Conservation (phyloP, 2,113 vertebrate genomes). For the Myotis lucifugus region DNA sequence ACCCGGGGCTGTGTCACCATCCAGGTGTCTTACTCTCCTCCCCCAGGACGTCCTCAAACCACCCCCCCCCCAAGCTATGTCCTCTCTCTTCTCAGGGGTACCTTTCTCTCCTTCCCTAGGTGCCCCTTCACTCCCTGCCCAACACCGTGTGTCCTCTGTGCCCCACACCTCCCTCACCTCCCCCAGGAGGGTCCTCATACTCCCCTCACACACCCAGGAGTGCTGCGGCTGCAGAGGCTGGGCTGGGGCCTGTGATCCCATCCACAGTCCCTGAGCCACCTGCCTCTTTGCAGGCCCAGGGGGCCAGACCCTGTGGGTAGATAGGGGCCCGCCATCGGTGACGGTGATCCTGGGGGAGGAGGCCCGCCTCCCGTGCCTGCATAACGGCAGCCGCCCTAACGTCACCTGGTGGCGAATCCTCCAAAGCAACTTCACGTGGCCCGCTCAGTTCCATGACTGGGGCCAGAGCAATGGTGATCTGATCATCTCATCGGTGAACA, state of each 20-base stretch:
- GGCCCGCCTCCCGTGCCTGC: constrained; percentile 34
- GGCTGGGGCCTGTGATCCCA: background rate
- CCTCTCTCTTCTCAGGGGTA: background rate
- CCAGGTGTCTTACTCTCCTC: background rate
- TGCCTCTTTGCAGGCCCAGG: background rate
- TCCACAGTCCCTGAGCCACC: background rate
- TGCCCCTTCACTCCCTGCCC: background rate
- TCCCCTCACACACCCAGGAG: too few species aligned
- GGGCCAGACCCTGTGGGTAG: background rate
- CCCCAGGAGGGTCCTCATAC: background rate
- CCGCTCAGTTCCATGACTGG: fast-evolving
- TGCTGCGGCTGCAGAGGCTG: background rate
- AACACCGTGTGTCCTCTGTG: background rate
- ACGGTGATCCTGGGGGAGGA: background rate
- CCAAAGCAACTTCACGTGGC: background rate
- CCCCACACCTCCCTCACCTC: background rate
- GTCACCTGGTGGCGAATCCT: constrained; percentile 66
- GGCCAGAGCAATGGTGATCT: fast-evolving
- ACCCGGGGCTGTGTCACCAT: background rate
- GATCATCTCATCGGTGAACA: background rate
- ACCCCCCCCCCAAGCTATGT: background rate
- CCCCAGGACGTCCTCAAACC: background rate
- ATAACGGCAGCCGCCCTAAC: fast-evolving
- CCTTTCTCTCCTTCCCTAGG: background rate
- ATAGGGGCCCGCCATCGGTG: background rate